Percentiles rank a stretch among this genome's conserved stretches.
Conservation (phyloP, 2,888 invertebrate genomes). For the Nipponacmea schrenckii region DNA sequence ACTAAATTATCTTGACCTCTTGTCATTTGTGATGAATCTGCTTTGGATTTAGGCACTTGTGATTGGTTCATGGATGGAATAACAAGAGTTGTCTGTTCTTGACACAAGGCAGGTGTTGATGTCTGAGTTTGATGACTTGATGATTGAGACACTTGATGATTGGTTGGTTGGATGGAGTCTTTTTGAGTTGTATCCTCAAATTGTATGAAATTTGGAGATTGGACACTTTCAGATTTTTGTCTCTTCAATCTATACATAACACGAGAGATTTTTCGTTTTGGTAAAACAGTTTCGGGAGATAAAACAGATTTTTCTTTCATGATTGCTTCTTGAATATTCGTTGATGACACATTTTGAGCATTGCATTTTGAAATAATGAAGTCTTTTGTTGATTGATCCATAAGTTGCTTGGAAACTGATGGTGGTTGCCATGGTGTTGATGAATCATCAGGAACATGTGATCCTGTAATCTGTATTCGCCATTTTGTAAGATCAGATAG, state of each 20-base stretch:
- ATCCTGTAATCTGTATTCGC: slow-evolving; percentile 57
- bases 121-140: not conserved
- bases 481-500: slow-evolving; percentile 56
- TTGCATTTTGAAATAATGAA: slow-evolving; percentile 39
- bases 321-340: slow-evolving; percentile 36
- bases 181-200: slow-evolving; percentile 14
- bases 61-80: not conserved
- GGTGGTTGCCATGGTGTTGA: slow-evolving; percentile 46
- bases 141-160: not conserved
- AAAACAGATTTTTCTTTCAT: slow-evolving; percentile 23
- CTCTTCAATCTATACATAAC: slow-evolving; percentile 47
- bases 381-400: slow-evolving; percentile 49
- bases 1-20: not conserved
- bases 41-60: not conserved
- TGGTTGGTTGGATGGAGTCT: not conserved
- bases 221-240: slow-evolving; percentile 24
- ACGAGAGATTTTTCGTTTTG: slow-evolving; percentile 43
- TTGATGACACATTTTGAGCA: slow-evolving; percentile 27
- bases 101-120: not conserved
- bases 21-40: not conserved
- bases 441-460: slow-evolving; percentile 47
- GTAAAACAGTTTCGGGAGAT: slow-evolving; percentile 27
- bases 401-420: slow-evolving; percentile 30
- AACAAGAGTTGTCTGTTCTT: too few species aligned
- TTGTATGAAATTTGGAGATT: not conserved